phyloP scores from a whole-genome alignment of 2,797 vertebrate species.

The Chaunax sp. region DNA sequence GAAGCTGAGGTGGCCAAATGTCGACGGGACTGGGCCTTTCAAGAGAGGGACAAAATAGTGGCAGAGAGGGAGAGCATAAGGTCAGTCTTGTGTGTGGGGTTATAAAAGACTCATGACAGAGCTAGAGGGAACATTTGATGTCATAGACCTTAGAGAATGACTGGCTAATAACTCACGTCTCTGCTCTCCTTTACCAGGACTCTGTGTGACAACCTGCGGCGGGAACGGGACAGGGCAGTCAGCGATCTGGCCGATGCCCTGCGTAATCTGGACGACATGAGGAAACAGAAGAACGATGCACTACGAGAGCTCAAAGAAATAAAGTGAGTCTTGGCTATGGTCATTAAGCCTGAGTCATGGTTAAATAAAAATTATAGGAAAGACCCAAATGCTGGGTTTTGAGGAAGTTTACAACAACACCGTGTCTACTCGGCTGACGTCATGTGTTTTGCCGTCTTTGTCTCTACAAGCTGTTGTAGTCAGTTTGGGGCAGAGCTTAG shows the following conservation, averaged over 20 bases:
- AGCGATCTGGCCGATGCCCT: slow-evolving; percentile 95
- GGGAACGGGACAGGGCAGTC: slow-evolving; percentile 94
- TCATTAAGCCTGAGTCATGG: not conserved
- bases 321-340: slow-evolving; percentile 83
- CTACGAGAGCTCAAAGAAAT: slow-evolving; percentile 93
- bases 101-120: slow-evolving; percentile 8
- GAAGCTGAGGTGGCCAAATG: slow-evolving; percentile 98
- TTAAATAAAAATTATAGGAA: not conserved
- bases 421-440: slow-evolving; percentile 9
- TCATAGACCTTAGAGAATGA: too few relatives aligned
- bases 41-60: slow-evolving; percentile 98
- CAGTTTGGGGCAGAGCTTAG: slow-evolving; percentile 51
- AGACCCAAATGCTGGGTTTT: not conserved
- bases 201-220: slow-evolving; percentile 93
- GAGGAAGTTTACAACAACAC: not conserved
- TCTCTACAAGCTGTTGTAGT: slow-evolving; percentile 49
- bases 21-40: slow-evolving; percentile 97
- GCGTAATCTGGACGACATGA: slow-evolving; percentile 95
- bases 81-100: slow-evolving; percentile 72
- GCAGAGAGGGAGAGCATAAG: slow-evolving; percentile 97
- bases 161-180: not conserved
- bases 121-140: not conserved
- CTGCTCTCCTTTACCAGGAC: slow-evolving; percentile 80
- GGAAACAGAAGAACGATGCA: slow-evolving; percentile 95
- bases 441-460: slow-evolving; percentile 21